Percentiles rank a stretch among this genome's conserved stretches.
phyloP scores from a whole-genome alignment of 2,113 vertebrate genomes.

The Myotis yumanensis region DNA sequence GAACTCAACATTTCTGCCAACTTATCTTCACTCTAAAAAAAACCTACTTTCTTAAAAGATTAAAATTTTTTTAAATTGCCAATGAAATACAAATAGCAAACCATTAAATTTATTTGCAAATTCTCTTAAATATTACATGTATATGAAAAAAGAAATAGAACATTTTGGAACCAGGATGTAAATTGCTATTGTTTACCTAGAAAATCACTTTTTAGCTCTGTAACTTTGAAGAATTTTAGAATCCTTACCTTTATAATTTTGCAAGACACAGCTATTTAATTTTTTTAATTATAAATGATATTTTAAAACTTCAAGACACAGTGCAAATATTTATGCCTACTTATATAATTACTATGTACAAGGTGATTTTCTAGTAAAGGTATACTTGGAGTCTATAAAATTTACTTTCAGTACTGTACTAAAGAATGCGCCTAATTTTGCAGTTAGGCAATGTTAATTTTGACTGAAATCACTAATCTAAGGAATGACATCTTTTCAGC shows the following conservation, averaged over 20 bases:
- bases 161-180: background rate
- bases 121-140: background rate
- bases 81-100: background rate
- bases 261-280: background rate
- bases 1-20: background rate
- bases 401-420: background rate
- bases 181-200: background rate
- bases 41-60: background rate
- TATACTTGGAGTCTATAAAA: background rate
- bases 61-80: background rate
- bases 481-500: background rate
- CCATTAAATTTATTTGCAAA: background rate
- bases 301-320: background rate
- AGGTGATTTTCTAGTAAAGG: background rate
- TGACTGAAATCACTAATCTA: background rate
- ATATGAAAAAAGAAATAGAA: background rate
- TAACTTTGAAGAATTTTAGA: background rate
- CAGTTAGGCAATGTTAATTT: background rate
- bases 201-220: background rate
- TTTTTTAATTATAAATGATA: background rate
- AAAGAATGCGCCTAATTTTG: background rate
- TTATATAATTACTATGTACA: background rate
- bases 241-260: background rate
- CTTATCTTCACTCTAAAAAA: background rate
- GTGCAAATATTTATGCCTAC: background rate